Evolutionary conservation across 2,797 vertebrate species (phyloP).

Genomic region (Labeo calbasu): DNA sequence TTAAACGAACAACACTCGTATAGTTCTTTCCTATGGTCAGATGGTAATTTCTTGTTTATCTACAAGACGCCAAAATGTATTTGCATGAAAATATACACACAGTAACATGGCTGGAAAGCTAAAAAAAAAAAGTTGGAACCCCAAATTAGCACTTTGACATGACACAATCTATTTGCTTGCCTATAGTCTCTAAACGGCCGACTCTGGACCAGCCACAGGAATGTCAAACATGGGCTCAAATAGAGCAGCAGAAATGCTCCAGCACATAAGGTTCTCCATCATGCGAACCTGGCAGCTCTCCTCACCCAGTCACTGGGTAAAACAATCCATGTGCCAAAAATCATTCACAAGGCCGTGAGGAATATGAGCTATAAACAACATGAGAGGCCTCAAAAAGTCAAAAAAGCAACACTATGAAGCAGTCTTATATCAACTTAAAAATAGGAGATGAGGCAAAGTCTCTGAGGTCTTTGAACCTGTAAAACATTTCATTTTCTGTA

Average conservation of each 20-base stretch:
- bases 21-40: constrained; percentile 26
- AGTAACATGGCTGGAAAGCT: constrained; percentile 8
- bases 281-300: constrained; percentile 62
- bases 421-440: constrained; percentile 42
- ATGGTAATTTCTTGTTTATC: constrained; percentile 57
- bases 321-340: constrained; percentile 51
- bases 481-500: constrained; percentile 9
- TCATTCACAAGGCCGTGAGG: constrained; percentile 49
- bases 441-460: constrained; percentile 28
- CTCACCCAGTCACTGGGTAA: constrained; percentile 47
- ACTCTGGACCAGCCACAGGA: constrained; percentile 72
- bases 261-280: constrained; percentile 61
- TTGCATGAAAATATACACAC: constrained; percentile 37
- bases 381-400: constrained; percentile 33
- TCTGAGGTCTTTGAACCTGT: constrained; percentile 28
- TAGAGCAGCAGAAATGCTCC: constrained; percentile 68
- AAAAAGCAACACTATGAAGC: constrained; percentile 29
- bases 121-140: constrained; percentile 25
- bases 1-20: constrained; percentile 38
- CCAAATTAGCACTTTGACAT: constrained; percentile 33
- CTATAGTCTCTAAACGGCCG: constrained; percentile 39
- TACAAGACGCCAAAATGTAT: constrained; percentile 47
- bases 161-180: constrained; percentile 36
- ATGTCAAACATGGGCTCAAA: constrained; percentile 75
- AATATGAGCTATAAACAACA: constrained; percentile 54